Evolutionary conservation across 2,113 vertebrate species (phyloP).

Genomic region (Oncorhynchus gorbuscha): DNA sequence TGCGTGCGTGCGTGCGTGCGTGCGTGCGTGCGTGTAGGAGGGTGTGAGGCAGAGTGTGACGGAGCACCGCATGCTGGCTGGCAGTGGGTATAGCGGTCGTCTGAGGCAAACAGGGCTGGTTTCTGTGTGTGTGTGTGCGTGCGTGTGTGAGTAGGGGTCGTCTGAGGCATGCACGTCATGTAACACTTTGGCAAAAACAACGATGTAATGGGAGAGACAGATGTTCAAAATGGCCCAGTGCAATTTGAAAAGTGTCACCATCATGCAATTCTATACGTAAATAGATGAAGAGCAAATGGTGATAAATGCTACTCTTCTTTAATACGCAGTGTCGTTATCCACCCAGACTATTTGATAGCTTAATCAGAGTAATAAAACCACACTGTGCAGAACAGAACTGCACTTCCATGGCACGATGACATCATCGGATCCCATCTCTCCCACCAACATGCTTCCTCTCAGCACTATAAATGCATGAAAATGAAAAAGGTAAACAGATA

Average conservation of each 20-base stretch:
- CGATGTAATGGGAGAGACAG: neutral
- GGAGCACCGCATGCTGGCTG: neutral
- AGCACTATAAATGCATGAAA: too few relatives aligned
- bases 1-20: neutral
- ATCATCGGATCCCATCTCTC: too few relatives aligned
- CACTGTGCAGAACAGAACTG: too few relatives aligned
- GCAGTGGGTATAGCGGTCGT: too few relatives aligned
- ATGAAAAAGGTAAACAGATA: too few relatives aligned
- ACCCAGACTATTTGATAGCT: too few relatives aligned
- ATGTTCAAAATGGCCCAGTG: neutral
- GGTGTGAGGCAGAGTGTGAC: conserved; percentile 3
- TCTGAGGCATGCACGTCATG: neutral
- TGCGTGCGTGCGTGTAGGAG: neutral
- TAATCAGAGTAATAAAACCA: too few relatives aligned
- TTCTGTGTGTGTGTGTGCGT: neutral
- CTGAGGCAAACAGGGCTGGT: too few relatives aligned
- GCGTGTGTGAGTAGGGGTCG: neutral
- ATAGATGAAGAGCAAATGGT: neutral
- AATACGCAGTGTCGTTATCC: too few relatives aligned
- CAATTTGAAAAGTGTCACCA: neutral
- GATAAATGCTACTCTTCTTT: too few relatives aligned
- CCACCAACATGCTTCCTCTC: neutral
- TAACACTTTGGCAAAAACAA: neutral
- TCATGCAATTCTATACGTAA: neutral
- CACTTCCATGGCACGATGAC: too few relatives aligned